A percentile compares a stretch with the other conserved stretches of the same genome.
These are phyloP conservation scores for Dolichallabes microphthalmus DNA, from an alignment of 2,113 vertebrate species.

Conservation along the genomic window DNA sequence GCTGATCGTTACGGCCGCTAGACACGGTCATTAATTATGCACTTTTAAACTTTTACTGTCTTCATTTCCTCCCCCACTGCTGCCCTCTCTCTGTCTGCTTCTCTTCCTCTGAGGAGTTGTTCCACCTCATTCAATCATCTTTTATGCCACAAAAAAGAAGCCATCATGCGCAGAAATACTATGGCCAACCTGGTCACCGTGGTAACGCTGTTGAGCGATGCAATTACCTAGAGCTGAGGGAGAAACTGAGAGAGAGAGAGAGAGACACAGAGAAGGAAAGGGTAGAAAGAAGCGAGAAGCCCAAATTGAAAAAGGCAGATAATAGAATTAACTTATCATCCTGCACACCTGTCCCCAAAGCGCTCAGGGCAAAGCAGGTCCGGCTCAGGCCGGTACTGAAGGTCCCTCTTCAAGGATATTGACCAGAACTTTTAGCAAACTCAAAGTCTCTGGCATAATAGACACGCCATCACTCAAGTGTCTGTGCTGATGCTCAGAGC, in stretches of 20 bases:
- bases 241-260: conserved; percentile 2
- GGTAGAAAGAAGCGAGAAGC: conserved; percentile 7
- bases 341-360: conserved; percentile 34
- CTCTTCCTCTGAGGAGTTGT: conserved; percentile 6
- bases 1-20: conserved; percentile 22
- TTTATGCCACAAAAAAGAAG: conserved; percentile 32
- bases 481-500: not conserved
- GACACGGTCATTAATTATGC: conserved; percentile 44
- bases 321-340: conserved; percentile 49
- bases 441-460: not conserved
- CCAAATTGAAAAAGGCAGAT: conserved; percentile 6
- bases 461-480: not conserved
- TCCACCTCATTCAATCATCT: conserved; percentile 24
- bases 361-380: conserved; percentile 9
- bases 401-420: conserved; percentile 33
- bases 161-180: conserved; percentile 10
- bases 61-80: conserved; percentile 20
- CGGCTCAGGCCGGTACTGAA: conserved; percentile 5
- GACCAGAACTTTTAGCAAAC: conserved; percentile 31
- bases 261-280: not conserved
- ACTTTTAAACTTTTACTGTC: conserved; percentile 30
- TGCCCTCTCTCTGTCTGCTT: conserved; percentile 4
- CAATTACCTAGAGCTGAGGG: conserved; percentile 1
- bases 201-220: conserved; percentile 31
- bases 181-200: conserved; percentile 44